phyloP scores from a whole-genome alignment of 2,888 invertebrate genomes.

The Trachelus tabidus region DNA sequence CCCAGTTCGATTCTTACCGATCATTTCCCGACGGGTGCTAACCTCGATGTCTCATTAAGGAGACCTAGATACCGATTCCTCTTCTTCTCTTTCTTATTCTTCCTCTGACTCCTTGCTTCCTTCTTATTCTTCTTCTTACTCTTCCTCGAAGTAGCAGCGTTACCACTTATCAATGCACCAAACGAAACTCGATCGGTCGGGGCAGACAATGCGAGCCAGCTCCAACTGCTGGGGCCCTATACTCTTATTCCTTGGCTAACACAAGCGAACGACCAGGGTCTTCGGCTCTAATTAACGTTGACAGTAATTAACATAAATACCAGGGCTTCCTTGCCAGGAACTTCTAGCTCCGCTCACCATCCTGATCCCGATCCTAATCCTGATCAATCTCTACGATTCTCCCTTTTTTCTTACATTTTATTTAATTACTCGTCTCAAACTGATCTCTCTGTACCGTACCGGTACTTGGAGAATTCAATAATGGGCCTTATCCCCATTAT shows the following conservation, averaged over 20 bases:
- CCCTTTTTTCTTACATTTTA: not conserved
- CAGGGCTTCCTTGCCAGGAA: constrained; percentile 50
- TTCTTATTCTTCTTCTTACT: constrained; percentile 5
- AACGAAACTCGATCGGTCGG: constrained; percentile 49
- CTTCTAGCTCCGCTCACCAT: constrained; percentile 24
- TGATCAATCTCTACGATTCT: not conserved
- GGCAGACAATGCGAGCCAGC: constrained; percentile 38
- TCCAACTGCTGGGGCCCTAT: not conserved
- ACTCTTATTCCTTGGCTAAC: constrained; percentile 8
- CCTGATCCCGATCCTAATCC: not conserved
- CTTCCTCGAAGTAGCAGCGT: constrained; percentile 43
- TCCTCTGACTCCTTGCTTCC: not conserved
- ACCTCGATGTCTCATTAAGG: constrained; percentile 53
- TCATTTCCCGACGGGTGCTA: constrained; percentile 13
- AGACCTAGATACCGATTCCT: constrained; percentile 23
- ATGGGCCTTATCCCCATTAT: not conserved
- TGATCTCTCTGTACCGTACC: not conserved
- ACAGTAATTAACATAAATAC: constrained; percentile 65
- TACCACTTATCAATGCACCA: constrained; percentile 54
- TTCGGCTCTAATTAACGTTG: constrained; percentile 62
- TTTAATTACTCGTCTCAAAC: not conserved
- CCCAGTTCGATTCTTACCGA: not conserved
- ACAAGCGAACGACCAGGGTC: constrained; percentile 14
- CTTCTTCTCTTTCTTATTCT: constrained; percentile 7
- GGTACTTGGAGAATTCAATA: not conserved